phyloP scores from a whole-genome alignment of 2,888 invertebrate genomes.

The Rotaria sp. region DNA sequence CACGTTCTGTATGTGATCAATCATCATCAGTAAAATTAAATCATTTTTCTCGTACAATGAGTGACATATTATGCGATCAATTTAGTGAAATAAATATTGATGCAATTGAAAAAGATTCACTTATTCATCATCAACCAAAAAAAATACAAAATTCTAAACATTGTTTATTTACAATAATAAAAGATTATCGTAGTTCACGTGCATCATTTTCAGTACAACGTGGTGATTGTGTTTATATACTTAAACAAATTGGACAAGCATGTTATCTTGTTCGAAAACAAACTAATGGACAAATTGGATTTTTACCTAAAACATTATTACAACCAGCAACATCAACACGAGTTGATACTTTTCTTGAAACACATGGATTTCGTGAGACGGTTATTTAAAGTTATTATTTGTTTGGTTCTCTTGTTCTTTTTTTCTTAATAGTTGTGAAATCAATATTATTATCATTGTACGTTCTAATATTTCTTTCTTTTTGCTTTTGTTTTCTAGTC shows the following conservation, averaged over 20 bases:
- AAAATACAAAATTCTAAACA: neutral
- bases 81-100: slow-evolving; percentile 23
- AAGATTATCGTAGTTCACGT: slow-evolving; percentile 25
- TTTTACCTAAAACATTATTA: neutral
- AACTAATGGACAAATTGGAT: neutral
- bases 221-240: neutral
- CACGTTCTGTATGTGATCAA: neutral
- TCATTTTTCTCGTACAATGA: slow-evolving; percentile 12
- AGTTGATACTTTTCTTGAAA: neutral
- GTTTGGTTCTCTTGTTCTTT: neutral
- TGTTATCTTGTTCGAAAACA: slow-evolving; percentile 19
- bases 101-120: slow-evolving; percentile 16
- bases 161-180: neutral
- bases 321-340: neutral
- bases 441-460: neutral
- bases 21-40: neutral
- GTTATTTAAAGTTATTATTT: neutral
- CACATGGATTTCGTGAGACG: slow-evolving; percentile 15
- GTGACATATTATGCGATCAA: slow-evolving; percentile 26
- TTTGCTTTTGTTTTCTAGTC: neutral
- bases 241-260: slow-evolving; percentile 3
- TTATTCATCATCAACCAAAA: neutral
- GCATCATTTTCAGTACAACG: slow-evolving; percentile 7
- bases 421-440: neutral
- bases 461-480: neutral